Conservation (phyloP, 2,113 vertebrate genomes). For the Pseudorasbora parva region DNA sequence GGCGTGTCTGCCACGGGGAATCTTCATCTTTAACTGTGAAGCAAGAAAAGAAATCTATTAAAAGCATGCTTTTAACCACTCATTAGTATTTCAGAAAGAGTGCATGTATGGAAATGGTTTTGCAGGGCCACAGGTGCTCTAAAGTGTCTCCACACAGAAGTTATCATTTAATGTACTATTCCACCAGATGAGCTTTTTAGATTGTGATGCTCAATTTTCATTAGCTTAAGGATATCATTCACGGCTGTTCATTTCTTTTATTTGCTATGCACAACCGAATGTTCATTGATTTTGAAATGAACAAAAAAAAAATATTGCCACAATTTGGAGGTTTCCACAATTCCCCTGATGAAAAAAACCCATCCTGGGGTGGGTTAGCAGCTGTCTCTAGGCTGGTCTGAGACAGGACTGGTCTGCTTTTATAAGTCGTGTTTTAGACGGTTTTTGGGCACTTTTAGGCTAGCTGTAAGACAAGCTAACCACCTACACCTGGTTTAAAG, state of each 20-base stretch:
- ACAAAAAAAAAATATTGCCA: neutral
- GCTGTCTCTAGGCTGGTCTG: too few species aligned
- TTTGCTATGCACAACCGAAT: neutral
- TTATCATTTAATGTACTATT: constrained; percentile 43
- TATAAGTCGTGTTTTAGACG: too few species aligned
- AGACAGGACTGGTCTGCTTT: neutral
- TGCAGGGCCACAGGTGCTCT: constrained; percentile 22
- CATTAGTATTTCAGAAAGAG: constrained; percentile 36
- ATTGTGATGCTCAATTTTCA: constrained; percentile 8
- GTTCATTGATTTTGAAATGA: constrained; percentile 6
- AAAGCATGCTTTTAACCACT: constrained; percentile 35
- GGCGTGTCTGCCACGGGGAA: constrained; percentile 20
- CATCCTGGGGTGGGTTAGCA: neutral
- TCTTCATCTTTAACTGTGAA: constrained; percentile 46
- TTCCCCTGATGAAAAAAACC: neutral
- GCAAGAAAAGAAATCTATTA: constrained; percentile 36
- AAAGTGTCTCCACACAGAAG: constrained; percentile 19
- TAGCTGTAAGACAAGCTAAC: neutral
- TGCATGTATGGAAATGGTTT: constrained; percentile 39
- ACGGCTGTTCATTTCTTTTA: neutral
- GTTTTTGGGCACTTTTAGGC: neutral
- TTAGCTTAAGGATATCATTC: constrained; percentile 13
- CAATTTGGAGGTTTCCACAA: neutral
- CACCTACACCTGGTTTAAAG: neutral
- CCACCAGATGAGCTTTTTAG: constrained; percentile 37